A percentile compares a stretch with the other conserved stretches of the same genome.
These are phyloP conservation scores for Eledona agricola DNA, from an alignment of 2,888 invertebrate genomes.

Conservation along the genomic window DNA sequence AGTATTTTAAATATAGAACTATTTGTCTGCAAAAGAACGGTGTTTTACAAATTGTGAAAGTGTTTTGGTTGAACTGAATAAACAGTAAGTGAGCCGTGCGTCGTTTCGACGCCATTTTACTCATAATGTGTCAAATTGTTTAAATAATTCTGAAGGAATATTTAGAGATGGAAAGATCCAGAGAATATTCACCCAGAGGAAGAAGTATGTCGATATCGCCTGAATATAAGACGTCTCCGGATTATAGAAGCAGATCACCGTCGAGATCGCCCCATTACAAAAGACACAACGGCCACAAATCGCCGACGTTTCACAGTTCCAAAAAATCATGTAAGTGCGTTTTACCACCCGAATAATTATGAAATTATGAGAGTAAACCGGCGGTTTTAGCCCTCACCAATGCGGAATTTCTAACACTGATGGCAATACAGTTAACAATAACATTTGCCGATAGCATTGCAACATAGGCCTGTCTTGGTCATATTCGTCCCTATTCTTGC, in stretches of 20 bases:
- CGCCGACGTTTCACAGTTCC: slow-evolving; percentile 38
- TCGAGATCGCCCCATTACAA: slow-evolving; percentile 58
- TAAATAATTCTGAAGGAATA: slow-evolving; percentile 23
- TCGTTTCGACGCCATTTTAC: slow-evolving; percentile 25
- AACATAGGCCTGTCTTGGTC: no score
- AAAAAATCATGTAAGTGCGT: slow-evolving; percentile 40
- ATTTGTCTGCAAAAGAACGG: no score
- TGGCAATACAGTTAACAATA: no score
- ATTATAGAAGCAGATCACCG: slow-evolving; percentile 55
- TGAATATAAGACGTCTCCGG: slow-evolving; percentile 54
- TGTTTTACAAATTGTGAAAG: no score
- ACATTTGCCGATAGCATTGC: no score
- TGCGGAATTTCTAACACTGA: no score
- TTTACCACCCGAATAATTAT: background rate
- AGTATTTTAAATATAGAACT: no score
- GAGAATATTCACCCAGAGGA: slow-evolving; percentile 52
- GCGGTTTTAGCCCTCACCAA: no score
- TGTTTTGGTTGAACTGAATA: no score
- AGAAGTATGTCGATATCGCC: slow-evolving; percentile 58
- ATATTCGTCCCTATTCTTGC: no score
- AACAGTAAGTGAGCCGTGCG: no score
- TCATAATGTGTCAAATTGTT: slow-evolving; percentile 6
- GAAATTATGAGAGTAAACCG: no score
- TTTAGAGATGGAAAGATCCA: slow-evolving; percentile 41
- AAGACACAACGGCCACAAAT: slow-evolving; percentile 53